Evolutionary conservation across 92 coral and sea anemone species (phyloP), one percentile per base, ranked within the genome.

Genomic region (Parazoanthus atlanticus): DNA sequence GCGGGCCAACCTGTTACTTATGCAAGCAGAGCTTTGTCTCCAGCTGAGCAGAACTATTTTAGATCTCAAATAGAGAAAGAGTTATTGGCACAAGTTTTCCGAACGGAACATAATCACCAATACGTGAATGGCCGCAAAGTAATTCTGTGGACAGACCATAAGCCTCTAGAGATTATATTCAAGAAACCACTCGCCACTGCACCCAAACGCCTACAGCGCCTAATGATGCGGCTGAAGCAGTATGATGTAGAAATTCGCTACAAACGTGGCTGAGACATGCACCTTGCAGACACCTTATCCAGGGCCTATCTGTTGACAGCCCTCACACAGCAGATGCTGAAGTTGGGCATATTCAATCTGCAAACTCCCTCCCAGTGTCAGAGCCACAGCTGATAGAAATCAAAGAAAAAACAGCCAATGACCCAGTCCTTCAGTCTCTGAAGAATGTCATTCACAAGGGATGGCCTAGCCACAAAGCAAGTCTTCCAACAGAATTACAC

Each of bases 131-230:
- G 92, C 76, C 30, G 89, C 33, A 76, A 70, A 38, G 81, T 87
- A 65, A 81, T 88, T 56, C 33, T 90, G 80, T 64, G 70, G 26
- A 64, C 70, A 6, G 70, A 64, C 70, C 80, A 19, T 17, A 16
- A 64, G 26, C n/a, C 70, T 64, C n/a, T 64, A 17, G 70, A n/a
- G 26, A 86, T 90, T 38, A 91, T 85, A 16, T 71, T 88, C 32
- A 85, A 66, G 83, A 91, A 93, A 84, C 93, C 90, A 43, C 90
- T 86, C 64, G 88, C 86, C 16, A 65, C 94, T 30, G 90, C 90
- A 85, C 90, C 89, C 23, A 92, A 92, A 71, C 86, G 90, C 31
- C 69, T 78, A 66, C 93, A 91, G 78, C 86, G 91, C 71, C 88
- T 86, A 10, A 28, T 85, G 88, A 80, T 89, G 58, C 84, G 89